Percentiles rank a stretch among this genome's conserved stretches.
These are phyloP conservation scores for Mastigias papua DNA, from an alignment of 30 jellyfish, hydroid and myxozoan species.

Conservation along the genomic window DNA sequence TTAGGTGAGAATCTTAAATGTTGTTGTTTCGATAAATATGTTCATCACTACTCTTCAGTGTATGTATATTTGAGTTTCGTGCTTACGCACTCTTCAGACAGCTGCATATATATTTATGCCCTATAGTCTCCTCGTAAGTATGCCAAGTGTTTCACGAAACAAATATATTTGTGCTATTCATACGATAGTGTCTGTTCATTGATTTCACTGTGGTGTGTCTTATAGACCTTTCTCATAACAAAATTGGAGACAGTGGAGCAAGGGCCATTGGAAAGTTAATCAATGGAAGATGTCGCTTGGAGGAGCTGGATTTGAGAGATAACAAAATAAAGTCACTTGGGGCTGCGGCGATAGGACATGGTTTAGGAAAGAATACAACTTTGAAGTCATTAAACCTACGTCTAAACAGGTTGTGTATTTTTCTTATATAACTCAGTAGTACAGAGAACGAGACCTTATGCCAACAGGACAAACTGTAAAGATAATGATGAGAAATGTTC, in stretches of 20 bases:
- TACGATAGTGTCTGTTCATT: neutral
- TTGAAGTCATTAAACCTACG: conserved; percentile 77
- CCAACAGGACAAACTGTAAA: too few species aligned
- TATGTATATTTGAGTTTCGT: too few species aligned
- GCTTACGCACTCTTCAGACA: too few species aligned
- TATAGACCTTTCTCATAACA: conserved; percentile 91
- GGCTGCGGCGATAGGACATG: conserved; percentile 96
- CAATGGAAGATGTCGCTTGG: conserved; percentile 83
- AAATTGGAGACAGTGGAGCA: conserved; percentile 94
- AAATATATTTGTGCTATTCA: too few species aligned
- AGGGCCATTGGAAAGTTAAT: conserved; percentile 94
- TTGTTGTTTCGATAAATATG: too few species aligned
- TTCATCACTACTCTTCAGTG: too few species aligned
- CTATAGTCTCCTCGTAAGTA: too few species aligned
- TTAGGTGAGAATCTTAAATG: conserved; percentile 52
- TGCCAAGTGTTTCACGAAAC: too few species aligned
- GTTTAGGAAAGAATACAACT: conserved; percentile 87
- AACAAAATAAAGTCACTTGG: conserved; percentile 85
- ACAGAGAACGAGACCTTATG: too few species aligned
- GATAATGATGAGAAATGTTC: too few species aligned
- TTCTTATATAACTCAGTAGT: too few species aligned
- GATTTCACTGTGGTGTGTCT: neutral
- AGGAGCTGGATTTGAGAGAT: conserved; percentile 78
- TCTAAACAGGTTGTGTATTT: conserved; percentile 92
- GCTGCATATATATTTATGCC: too few species aligned